Percentiles rank a stretch among this genome's conserved stretches.
Evolutionary conservation across 2,888 invertebrate species (phyloP).

Genomic region (Xestoiulus laeticollis): DNA sequence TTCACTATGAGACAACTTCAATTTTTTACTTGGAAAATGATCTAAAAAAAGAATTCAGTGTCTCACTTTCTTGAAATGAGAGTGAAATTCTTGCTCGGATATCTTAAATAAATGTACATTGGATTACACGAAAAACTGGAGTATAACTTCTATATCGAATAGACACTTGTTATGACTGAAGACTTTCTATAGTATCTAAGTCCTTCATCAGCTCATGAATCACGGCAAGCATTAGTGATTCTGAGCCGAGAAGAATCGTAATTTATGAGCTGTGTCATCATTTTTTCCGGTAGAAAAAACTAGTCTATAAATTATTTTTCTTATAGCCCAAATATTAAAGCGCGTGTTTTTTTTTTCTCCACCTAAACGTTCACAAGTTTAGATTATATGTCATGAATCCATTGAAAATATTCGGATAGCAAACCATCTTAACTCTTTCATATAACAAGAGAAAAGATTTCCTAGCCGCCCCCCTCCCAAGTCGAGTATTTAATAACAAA

Average conservation of each 20-base stretch:
- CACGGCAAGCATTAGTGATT: neutral
- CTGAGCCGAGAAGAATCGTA: neutral
- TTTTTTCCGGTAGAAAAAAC: neutral
- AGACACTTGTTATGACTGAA: neutral
- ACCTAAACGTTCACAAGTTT: neutral
- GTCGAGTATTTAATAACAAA: slow-evolving; percentile 10
- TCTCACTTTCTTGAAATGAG: too few relatives aligned
- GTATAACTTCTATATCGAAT: neutral
- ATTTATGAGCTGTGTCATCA: neutral
- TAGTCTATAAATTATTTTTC: neutral
- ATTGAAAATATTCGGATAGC: neutral
- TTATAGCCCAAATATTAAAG: neutral
- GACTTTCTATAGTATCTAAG: neutral
- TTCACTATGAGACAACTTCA: too few relatives aligned
- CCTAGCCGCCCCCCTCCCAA: neutral
- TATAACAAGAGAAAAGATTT: neutral
- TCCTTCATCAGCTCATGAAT: neutral
- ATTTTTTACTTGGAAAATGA: too few relatives aligned
- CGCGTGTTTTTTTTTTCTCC: neutral
- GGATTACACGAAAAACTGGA: too few relatives aligned
- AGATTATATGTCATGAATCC: neutral
- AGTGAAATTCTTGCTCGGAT: too few relatives aligned
- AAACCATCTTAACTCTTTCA: neutral
- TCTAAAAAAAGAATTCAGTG: too few relatives aligned
- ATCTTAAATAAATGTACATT: too few relatives aligned